Percentiles rank a stretch among this genome's conserved stretches.
Evolutionary conservation across 2,888 invertebrate species (phyloP).

Genomic region (Allolobophora icterica): DNA sequence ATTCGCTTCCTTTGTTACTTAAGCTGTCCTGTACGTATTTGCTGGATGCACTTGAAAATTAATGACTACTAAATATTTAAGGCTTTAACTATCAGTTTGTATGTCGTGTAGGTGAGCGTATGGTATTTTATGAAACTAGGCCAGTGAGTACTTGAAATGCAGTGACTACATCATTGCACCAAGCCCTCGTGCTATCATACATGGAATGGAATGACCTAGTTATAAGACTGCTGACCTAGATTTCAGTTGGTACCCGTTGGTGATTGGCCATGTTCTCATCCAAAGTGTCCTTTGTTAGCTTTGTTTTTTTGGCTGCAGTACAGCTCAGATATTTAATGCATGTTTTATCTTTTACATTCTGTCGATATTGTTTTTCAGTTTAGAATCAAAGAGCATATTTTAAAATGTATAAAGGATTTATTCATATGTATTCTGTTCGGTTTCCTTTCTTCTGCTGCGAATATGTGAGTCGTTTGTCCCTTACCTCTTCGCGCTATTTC

Average conservation of each 20-base stretch:
- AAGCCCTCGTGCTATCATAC: not conserved
- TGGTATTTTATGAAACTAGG: not conserved
- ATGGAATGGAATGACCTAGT: not conserved
- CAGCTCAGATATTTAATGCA: constrained; percentile 8
- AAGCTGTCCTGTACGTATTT: not conserved
- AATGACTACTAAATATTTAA: not conserved
- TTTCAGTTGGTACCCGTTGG: not conserved
- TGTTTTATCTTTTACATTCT: constrained; percentile 9
- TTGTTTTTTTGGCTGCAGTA: not conserved
- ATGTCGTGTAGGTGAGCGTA: not conserved
- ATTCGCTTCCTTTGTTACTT: not conserved
- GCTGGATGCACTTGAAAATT: constrained; percentile 17
- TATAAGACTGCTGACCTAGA: not conserved
- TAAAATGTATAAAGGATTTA: not conserved
- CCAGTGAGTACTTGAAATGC: not conserved
- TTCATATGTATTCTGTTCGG: not conserved
- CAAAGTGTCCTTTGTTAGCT: constrained; percentile 1
- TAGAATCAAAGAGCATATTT: not conserved
- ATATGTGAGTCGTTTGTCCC: not conserved
- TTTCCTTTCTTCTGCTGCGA: not conserved
- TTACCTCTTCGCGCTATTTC: not conserved
- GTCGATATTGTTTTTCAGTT: not conserved
- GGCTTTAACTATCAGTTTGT: not conserved
- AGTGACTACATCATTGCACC: not conserved
- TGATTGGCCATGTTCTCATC: constrained; percentile 6